Evolutionary conservation across 2,888 invertebrate species (phyloP).

Genomic region (Hydroisotoma schaefferi): DNA sequence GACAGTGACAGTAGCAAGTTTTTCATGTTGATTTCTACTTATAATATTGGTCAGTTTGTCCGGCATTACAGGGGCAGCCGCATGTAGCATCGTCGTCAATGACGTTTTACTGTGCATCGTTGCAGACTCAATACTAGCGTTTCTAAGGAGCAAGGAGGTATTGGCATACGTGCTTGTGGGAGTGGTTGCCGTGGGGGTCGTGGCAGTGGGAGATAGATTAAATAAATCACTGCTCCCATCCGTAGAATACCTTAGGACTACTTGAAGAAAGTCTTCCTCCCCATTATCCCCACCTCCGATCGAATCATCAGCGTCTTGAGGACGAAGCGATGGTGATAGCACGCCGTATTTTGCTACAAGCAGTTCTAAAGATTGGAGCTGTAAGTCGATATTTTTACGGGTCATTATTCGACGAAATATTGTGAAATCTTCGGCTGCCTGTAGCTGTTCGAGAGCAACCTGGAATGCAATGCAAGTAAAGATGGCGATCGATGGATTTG

Average conservation of each 20-base stretch:
- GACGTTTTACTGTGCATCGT: too few relatives aligned
- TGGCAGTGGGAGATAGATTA: conserved; percentile 4
- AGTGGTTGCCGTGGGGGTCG: neutral
- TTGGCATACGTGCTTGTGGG: neutral
- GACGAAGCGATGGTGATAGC: conserved; percentile 46
- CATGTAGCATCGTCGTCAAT: too few relatives aligned
- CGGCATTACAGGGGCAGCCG: too few relatives aligned
- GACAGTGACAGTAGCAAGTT: too few relatives aligned
- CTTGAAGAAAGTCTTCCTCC: conserved; percentile 48
- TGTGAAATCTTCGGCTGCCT: conserved; percentile 88
- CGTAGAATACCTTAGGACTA: conserved; percentile 47
- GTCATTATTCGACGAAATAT: conserved; percentile 91
- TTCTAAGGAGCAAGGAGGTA: neutral
- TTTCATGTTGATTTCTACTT: too few relatives aligned
- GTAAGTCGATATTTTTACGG: conserved; percentile 84
- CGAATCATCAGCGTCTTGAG: conserved; percentile 31
- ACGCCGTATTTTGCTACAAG: conserved; percentile 68
- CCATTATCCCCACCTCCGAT: conserved; percentile 26
- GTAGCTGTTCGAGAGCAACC: conserved; percentile 71
- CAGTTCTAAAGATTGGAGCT: conserved; percentile 79
- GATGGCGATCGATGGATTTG: neutral
- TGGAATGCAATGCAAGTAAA: conserved; percentile 51
- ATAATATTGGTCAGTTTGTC: too few relatives aligned
- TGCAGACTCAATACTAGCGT: too few relatives aligned
- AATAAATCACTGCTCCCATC: conserved; percentile 1